Percentiles rank a stretch among this genome's conserved stretches.
Conservation (phyloP, 2,113 vertebrate genomes). For the Lepisosteus osseus region DNA sequence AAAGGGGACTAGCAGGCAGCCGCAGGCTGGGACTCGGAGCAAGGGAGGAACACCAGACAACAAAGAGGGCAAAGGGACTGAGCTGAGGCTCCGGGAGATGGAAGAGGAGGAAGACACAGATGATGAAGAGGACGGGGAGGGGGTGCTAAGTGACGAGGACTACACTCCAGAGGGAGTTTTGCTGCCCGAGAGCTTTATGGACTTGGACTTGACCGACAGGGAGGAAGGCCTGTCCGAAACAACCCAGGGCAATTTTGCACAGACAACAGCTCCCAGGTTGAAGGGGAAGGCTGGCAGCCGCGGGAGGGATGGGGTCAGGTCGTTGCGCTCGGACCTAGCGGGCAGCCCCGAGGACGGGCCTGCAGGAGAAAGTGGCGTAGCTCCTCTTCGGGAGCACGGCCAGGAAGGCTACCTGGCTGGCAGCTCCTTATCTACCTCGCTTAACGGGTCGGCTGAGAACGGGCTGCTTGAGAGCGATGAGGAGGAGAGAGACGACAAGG, state of each 20-base stretch:
- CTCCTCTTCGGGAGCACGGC: not conserved
- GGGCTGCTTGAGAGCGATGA: conserved; percentile 57
- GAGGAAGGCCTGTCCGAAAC: conserved; percentile 1
- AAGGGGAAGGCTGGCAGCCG: not conserved
- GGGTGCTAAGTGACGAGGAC: conserved; percentile 22
- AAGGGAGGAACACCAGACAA: not conserved
- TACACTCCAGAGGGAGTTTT: conserved; percentile 18
- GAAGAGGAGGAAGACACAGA: conserved; percentile 23
- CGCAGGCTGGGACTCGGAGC: not conserved
- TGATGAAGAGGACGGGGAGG: conserved; percentile 10
- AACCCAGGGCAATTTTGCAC: too few species aligned
- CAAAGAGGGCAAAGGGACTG: not conserved
- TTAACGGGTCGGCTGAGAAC: conserved; percentile 42
- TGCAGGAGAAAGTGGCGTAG: not conserved
- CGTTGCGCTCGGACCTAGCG: too few species aligned
- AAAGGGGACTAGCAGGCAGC: not conserved
- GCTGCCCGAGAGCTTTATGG: conserved; percentile 28
- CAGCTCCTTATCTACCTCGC: conserved; percentile 71
- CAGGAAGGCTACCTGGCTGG: conserved; percentile 36
- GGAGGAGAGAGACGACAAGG: conserved; percentile 44
- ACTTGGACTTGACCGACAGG: conserved; percentile 38
- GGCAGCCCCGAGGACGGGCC: not conserved
- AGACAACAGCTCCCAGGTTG: too few species aligned
- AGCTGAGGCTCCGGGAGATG: conserved; percentile 14
- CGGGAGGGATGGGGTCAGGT: not conserved